Base-by-base conservation (phyloP, 1,140 invertebrate genomes). In the Pentalonia nigronervosa region DNA sequence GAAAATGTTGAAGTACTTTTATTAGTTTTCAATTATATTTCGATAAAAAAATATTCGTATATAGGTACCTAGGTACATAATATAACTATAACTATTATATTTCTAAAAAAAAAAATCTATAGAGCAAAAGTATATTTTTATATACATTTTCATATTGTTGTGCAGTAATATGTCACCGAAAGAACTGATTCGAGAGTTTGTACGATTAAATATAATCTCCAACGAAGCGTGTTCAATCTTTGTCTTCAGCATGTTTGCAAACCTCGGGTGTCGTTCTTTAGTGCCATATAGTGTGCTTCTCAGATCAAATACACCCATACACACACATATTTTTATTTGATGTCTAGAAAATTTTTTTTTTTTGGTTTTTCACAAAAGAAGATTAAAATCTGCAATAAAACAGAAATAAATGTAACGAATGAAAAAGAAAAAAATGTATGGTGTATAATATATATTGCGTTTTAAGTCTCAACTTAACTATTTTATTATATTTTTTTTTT, bases 311-410 rank as follows among this genome's bases (percentile, higher is more conserved):
- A 36, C 8, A 81, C 76, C 0, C 36, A 23, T 23, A 84, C 20
- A 23, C 21, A 83, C 34, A 34, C 9, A 21, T 7, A 3, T 84
- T 41, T 41, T 84, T 84, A 84, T 84, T 84, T 84, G 83, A 84
- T 84, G 84, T 86, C 23, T 86, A 47, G 45, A 30, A 30, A n/a
- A n/a, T n/a, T 17, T 47, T 47, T 45, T 47, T 84, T 84, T 86
- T 86, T 83, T 47, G 4, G 36, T 45, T 86, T 45, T 47, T 47
- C 30, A 86, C 11, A 86, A 86, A 47, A 86, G 41, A 86, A 47
- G 84, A 86, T 86, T 86, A 86, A 86, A 86, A 47, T 30, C 83
- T 41, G 21, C 36, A 84, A 84, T 45, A 84, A 41, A 84, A 84
- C 9, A 23, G 83, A 84, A 83, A 83, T 83, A 83, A 83, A 83